Percentiles rank a stretch among this genome's conserved stretches.
phyloP scores from a whole-genome alignment of 2,113 vertebrate species.

The Ursus arctos region DNA sequence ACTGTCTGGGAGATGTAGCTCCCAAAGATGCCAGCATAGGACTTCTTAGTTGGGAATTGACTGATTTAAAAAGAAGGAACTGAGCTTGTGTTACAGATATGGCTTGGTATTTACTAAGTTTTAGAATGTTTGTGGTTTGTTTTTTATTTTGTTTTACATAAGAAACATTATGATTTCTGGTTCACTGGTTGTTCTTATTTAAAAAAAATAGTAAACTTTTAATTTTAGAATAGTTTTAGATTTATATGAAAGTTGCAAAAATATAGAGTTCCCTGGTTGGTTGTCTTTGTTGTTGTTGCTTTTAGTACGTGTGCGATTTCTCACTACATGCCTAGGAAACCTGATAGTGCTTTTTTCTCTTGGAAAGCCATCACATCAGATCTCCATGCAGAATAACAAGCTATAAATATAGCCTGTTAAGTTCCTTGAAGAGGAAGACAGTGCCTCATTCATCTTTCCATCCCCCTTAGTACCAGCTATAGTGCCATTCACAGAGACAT shows the following conservation, averaged over 20 bases:
- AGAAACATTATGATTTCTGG: neutral
- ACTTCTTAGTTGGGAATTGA: neutral
- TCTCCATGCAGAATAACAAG: neutral
- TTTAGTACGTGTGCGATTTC: neutral
- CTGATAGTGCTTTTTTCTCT: neutral
- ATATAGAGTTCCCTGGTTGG: neutral
- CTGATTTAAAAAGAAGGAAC: neutral
- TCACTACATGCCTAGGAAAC: neutral
- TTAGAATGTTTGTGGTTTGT: neutral
- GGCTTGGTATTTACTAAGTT: neutral
- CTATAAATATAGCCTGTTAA: neutral
- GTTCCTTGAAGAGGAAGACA: neutral
- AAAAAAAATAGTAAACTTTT: neutral
- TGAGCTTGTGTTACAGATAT: neutral
- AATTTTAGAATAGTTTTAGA: constrained; percentile 18
- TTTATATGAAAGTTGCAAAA: neutral
- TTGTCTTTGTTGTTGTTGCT: neutral
- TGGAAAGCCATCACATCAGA: neutral
- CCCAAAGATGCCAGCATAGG: neutral
- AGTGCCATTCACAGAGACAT: neutral
- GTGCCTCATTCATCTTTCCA: neutral
- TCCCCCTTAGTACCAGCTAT: neutral
- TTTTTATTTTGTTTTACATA: neutral
- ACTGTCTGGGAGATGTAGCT: neutral
- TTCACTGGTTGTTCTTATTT: neutral